Evolutionary conservation across 2,113 vertebrate species (phyloP).

Genomic region (Varanus salvator): DNA sequence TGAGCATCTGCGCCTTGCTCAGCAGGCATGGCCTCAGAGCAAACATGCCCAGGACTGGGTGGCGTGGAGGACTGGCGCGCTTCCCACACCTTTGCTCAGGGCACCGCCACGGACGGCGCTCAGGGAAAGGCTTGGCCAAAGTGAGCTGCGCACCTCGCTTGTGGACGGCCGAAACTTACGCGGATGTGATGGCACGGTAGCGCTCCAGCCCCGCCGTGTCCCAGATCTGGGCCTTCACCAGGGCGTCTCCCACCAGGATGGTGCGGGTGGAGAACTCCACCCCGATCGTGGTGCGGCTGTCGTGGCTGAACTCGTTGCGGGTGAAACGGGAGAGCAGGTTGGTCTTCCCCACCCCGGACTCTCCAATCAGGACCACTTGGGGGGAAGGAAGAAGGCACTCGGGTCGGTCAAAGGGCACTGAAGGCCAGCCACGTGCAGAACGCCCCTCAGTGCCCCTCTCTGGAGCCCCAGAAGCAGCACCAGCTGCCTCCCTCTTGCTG

Average conservation of each 20-base stretch:
- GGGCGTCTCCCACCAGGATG: constrained; percentile 78
- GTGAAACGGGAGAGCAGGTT: constrained; percentile 94
- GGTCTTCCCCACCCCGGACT: constrained; percentile 95
- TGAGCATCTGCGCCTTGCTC: background rate
- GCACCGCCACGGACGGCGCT: no score
- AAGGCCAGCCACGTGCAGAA: background rate
- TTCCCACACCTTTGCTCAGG: background rate
- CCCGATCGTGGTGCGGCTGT: constrained; percentile 94
- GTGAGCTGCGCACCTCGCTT: no score
- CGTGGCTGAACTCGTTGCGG: constrained; percentile 94
- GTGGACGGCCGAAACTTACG: constrained; percentile 77
- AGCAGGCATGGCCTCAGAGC: background rate
- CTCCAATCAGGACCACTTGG: constrained; percentile 92
- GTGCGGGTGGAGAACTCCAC: constrained; percentile 97
- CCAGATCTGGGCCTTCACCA: constrained; percentile 96
- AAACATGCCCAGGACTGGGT: background rate
- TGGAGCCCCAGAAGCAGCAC: no score
- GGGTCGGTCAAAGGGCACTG: background rate
- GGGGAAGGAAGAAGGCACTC: background rate
- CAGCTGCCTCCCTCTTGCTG: no score
- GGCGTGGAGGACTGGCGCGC: no score
- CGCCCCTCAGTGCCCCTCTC: no score
- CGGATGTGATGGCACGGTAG: constrained; percentile 94
- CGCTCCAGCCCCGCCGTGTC: constrained; percentile 95
- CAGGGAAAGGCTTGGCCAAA: no score